Evolutionary conservation across 2,797 vertebrate species (phyloP), one percentile per base, ranked within the genome.

Genomic region (Erithacus rubecula): DNA sequence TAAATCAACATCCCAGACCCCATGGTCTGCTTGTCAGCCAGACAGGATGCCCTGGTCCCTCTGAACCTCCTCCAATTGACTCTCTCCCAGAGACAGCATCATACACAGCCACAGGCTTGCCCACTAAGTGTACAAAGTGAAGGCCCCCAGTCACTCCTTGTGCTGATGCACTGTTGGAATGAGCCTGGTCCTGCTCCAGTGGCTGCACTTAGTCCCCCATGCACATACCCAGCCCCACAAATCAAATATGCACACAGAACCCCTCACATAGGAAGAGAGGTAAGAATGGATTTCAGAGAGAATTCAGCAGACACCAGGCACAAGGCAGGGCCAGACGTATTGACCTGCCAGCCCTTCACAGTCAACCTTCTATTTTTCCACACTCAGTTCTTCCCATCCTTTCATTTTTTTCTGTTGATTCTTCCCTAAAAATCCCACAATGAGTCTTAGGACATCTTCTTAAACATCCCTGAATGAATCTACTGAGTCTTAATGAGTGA

Each of bases 141-240:
- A 4, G 2, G 1, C 41, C 4, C 9, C 9, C n/a, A 34, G 21
- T 26, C 6, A 8, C 22, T 55, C 20, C 1, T 0, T 14, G 20
- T 29, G 23, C 39, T 63, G n/a, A 14, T 44, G 18, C 10, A 17
- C 1, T 1, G 20, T 21, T 8, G 1, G 6, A 47, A 7, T 19
- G 17, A 86, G 15, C 30, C 34, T 60, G 12, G 3, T 55, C 15
- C 30, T 53, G 15, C 49, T 55, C 26, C 20, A 44, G 36, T 4
- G 29, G 15, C 60, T 69, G 15, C 24, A 56, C 6, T 21, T 12
- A 39, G 12, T 3, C 8, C 13, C 5, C 3, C 10, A 7, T 3
- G 4, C 20, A 14, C 46, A 17, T 22, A 13, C 10, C 2, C 8
- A 16, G 4, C 1, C 6, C 11, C 11, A 11, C 19, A 29, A 15